Base-by-base conservation (phyloP, 2,888 invertebrate genomes). In the Byasa hedistus region DNA sequence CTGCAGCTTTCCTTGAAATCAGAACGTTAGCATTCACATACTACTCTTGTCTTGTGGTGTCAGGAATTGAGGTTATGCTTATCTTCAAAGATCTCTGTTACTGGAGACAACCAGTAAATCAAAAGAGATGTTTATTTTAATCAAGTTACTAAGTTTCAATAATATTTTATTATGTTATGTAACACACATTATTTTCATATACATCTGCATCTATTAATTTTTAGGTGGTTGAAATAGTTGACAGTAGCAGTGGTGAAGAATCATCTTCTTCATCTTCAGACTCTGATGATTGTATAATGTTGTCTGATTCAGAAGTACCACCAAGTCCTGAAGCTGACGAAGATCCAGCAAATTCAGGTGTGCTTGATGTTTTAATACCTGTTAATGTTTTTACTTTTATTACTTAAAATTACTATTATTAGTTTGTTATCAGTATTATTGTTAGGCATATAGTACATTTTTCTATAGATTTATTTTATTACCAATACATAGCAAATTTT, bases 271-370 rank as follows among this genome's bases (percentile, higher is more conserved):
- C 93, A 19, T 93, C 93, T 61, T 96, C 96, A 32, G 96, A 97
- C 75, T 92, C 92, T 70, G 96, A 96, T 81, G 97, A 97, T 79
- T 97, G 97, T 80, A 96, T 97, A 75, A 95, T 98, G 76, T 92
- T 98, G 51, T 96, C 96, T 5, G 97, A 96, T 81, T 95, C 96
- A 5, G 96, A 95, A 76, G 95, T 95, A 70, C 95, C 94, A 27
- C 95, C 96, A 57, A 96, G 95, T 73, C 95, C 95, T n/a, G 96
- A 96, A 74, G 93, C 93, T n/a, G 95, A 96, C 70, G 97, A 97
- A 72, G 98, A 98, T 89, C 95, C 96, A 1, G 94, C 96, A 71
- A 98, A 98, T 84, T 98, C 97, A 72, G 98, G 97, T 92, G 73
- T 68, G 23, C 17, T 2, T 15, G 12, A 39, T 19, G 44, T 51